Percentiles rank a stretch among this genome's conserved stretches.
Conservation (phyloP, 1,140 invertebrate species). For the Parasteatoda tepidariorum region DNA sequence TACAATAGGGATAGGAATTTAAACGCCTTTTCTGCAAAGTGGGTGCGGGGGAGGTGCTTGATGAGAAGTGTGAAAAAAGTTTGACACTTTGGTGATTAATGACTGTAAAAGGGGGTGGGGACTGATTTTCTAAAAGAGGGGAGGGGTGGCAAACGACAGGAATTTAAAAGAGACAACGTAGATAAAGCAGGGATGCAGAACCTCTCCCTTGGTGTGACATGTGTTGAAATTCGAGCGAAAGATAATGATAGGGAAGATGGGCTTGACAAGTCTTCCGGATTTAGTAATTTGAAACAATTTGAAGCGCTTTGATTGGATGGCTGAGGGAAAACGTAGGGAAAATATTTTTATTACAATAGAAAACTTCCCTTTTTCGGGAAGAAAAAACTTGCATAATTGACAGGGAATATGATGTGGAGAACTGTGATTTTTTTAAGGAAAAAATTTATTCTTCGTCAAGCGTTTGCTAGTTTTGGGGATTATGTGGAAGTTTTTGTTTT, state of each 20-base stretch:
- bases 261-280: slow-evolving; percentile 56
- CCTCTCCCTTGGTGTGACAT: slow-evolving; percentile 43
- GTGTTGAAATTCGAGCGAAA: slow-evolving; percentile 54
- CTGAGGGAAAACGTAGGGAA: slow-evolving; percentile 38
- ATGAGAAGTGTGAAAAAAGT: slow-evolving; percentile 46
- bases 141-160: slow-evolving; percentile 23
- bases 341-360: slow-evolving; percentile 50
- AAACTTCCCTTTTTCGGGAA: slow-evolving; percentile 9
- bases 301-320: slow-evolving; percentile 49
- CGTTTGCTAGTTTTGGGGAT: slow-evolving; percentile 27
- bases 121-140: not conserved
- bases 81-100: slow-evolving; percentile 56
- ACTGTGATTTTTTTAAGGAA: slow-evolving; percentile 4
- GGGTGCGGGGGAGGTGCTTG: not conserved
- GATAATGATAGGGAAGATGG: slow-evolving; percentile 57
- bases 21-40: slow-evolving; percentile 48
- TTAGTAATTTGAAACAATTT: slow-evolving; percentile 59
- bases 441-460: slow-evolving; percentile 40
- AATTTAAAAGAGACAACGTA: slow-evolving; percentile 58
- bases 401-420: slow-evolving; percentile 50
- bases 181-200: slow-evolving; percentile 28
- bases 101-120: slow-evolving; percentile 38
- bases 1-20: slow-evolving; percentile 59
- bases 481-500: slow-evolving; percentile 29
- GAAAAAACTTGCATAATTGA: slow-evolving; percentile 55